These are phyloP conservation scores for Colletes collaris DNA, from an alignment of 2,888 invertebrate genomes.

Conservation along the genomic window DNA sequence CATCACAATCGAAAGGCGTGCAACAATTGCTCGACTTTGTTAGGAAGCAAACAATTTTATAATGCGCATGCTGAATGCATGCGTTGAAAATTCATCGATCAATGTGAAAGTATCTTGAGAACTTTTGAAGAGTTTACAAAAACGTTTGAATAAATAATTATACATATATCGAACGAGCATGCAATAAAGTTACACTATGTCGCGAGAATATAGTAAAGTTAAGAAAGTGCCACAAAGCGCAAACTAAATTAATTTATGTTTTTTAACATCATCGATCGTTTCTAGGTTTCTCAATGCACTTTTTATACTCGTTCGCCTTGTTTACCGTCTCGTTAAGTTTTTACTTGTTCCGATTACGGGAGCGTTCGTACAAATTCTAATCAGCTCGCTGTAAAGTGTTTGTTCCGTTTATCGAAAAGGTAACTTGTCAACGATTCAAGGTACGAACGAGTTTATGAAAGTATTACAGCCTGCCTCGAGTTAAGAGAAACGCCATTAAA, in stretches of 20 bases:
- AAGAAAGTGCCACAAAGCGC: not conserved
- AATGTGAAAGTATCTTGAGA: conserved; percentile 39
- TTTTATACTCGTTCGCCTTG: not conserved
- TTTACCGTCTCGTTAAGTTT: not conserved
- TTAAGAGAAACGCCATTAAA: not conserved
- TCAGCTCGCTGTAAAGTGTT: not conserved
- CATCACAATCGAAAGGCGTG: not conserved
- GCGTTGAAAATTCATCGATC: conserved; percentile 26
- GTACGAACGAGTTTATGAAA: conserved; percentile 16
- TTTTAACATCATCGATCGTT: not conserved
- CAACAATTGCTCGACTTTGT: conserved; percentile 8
- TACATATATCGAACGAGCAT: not conserved
- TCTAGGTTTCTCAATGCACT: not conserved
- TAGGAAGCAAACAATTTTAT: conserved; percentile 31
- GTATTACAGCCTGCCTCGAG: not conserved
- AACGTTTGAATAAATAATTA: conserved; percentile 6
- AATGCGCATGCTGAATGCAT: not conserved
- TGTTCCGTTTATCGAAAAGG: not conserved
- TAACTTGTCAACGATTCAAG: not conserved
- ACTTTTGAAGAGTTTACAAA: conserved; percentile 42
- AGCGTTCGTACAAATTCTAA: conserved; percentile 10
- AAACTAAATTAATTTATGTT: not conserved
- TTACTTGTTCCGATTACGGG: not conserved
- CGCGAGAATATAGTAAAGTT: not conserved
- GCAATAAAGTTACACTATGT: not conserved